Evolutionary conservation across 2,797 vertebrate species (phyloP).

Genomic region (Schizopygopsis malacanthus): DNA sequence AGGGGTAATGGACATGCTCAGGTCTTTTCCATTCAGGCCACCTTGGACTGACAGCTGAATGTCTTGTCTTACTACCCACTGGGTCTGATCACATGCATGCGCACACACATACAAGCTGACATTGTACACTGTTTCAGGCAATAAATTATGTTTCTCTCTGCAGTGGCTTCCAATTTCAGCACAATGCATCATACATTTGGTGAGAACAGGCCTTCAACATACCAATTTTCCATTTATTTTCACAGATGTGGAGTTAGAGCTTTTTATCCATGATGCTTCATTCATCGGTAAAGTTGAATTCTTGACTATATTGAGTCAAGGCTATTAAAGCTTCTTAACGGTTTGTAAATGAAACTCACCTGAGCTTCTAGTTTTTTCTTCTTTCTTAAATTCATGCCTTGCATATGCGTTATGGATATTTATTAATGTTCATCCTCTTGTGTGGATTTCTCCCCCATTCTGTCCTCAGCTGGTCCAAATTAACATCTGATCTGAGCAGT

Average conservation of each 20-base stretch:
- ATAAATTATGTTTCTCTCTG: slow-evolving; percentile 22
- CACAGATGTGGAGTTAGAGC: neutral
- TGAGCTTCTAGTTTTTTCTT: neutral
- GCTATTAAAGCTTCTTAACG: neutral
- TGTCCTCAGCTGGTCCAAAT: neutral
- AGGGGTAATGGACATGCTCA: slow-evolving; percentile 30
- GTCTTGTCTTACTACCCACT: slow-evolving; percentile 20
- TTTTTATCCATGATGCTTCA: neutral
- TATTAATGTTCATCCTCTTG: neutral
- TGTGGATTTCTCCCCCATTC: neutral
- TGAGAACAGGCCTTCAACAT: slow-evolving; percentile 3
- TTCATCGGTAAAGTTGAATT: neutral
- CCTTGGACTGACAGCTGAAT: slow-evolving; percentile 44
- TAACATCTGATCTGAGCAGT: slow-evolving; percentile 20
- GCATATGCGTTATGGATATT: neutral
- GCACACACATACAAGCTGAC: neutral
- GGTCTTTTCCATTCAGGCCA: slow-evolving; percentile 40
- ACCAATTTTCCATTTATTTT: slow-evolving; percentile 6
- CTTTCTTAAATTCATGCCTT: neutral
- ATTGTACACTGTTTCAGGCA: slow-evolving; percentile 37
- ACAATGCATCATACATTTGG: slow-evolving; percentile 18
- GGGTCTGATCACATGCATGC: neutral
- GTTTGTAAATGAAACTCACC: neutral
- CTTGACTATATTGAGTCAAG: neutral
- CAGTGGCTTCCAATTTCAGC: slow-evolving; percentile 33